phyloP scores from a whole-genome alignment of 2,797 vertebrate species.

The Poeciliopsis gracilis region DNA sequence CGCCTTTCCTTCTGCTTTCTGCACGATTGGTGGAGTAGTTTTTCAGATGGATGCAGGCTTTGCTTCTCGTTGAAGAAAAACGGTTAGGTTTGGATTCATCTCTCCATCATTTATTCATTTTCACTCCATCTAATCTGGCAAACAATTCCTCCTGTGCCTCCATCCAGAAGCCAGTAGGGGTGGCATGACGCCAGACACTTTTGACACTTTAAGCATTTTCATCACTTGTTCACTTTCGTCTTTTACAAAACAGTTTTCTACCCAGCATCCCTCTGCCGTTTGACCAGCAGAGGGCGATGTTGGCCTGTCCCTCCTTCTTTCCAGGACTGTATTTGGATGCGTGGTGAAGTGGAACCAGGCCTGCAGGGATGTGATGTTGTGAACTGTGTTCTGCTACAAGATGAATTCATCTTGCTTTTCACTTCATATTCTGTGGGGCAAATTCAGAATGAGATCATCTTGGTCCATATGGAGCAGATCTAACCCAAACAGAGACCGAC shows the following conservation, averaged over 20 bases:
- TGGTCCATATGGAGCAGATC: neutral
- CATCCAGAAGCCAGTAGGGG: neutral
- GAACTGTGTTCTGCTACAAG: neutral
- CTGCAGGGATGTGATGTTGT: neutral
- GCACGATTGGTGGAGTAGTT: too few relatives aligned
- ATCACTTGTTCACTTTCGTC: neutral
- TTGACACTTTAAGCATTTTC: neutral
- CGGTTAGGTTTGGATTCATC: neutral
- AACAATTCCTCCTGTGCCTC: neutral
- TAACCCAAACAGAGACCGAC: neutral
- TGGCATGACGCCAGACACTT: neutral
- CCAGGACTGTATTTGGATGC: neutral
- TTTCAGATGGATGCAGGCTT: neutral
- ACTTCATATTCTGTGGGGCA: neutral
- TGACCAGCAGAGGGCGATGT: neutral
- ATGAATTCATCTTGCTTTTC: neutral
- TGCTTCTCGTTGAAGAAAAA: neutral
- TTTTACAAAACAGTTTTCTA: neutral
- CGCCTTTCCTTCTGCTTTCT: too few relatives aligned
- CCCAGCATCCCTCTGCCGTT: neutral
- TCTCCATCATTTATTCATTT: neutral
- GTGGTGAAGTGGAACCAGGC: neutral
- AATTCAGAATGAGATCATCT: neutral
- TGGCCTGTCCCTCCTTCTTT: neutral
- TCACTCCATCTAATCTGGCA: neutral